phyloP scores from a whole-genome alignment of 2,888 invertebrate species.

The Leucophora obtusa region DNA sequence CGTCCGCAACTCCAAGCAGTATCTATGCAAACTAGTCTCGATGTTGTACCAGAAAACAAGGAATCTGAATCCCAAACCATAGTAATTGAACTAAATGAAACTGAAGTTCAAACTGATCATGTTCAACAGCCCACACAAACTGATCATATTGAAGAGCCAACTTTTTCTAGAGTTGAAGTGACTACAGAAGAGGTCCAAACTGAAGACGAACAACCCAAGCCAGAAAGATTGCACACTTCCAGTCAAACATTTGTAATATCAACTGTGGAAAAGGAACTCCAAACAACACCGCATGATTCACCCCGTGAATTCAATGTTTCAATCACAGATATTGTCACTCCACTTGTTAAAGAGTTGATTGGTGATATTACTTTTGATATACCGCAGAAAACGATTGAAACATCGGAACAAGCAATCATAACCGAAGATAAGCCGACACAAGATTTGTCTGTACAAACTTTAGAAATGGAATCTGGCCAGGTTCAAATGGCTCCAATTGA shows the following conservation, averaged over 20 bases:
- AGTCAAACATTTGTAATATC: constrained; percentile 72
- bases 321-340: constrained; percentile 74
- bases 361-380: constrained; percentile 75
- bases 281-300: constrained; percentile 74
- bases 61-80: constrained; percentile 77
- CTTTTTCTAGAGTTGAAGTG: constrained; percentile 60
- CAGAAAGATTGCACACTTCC: constrained; percentile 72
- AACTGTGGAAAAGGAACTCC: constrained; percentile 75
- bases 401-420: constrained; percentile 69
- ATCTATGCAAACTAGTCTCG: constrained; percentile 74
- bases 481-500: constrained; percentile 54
- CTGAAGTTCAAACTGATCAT: constrained; percentile 75
- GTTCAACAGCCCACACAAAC: constrained; percentile 60
- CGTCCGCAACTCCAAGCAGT: constrained; percentile 70
- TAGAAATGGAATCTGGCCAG: constrained; percentile 69
- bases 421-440: constrained; percentile 72
- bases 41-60: constrained; percentile 69
- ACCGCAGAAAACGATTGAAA: constrained; percentile 67
- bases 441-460: constrained; percentile 71
- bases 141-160: no score
- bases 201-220: constrained; percentile 60
- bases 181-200: constrained; percentile 74
- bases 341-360: constrained; percentile 76
- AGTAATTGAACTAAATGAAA: constrained; percentile 73
- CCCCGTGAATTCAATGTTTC: constrained; percentile 67